Base-by-base conservation (phyloP, 2,888 invertebrate species). In the Dastarcus helophoroides region DNA sequence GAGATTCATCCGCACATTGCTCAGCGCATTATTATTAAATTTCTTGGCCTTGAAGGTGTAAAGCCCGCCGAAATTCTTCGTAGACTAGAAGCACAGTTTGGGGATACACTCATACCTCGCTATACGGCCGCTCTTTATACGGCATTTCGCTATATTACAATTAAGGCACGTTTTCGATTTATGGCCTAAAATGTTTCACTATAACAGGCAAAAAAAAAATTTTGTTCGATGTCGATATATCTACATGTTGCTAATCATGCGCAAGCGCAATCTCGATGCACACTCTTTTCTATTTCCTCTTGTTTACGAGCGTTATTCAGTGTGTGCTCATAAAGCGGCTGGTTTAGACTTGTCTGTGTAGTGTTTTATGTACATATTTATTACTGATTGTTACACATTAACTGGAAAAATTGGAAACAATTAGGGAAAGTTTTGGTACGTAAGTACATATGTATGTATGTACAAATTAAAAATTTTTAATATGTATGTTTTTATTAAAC, bases 311-410 rank as follows among this genome's bases (percentile, higher is more conserved):
- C 30, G 29, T 33, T 33, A 33, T 33, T 33, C 33, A 33, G 33
- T 32, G 28, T 32, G 32, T 32, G 27, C 30, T 33, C 33, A 34
- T 34, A 29, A 34, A 29, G 16, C 21, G 32, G 25, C 41, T 37
- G 38, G 35, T 28, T 41, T 29, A 39, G 41, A 36, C 22, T 35
- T 35, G 35, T 35, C 35, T 41, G 41, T 36, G 41, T n/a, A 41
- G 40, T 40, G 40, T 41, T 41, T 40, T 41, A 42, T 42, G 28
- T 41, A 40, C 40, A 40, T 40, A 33, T 40, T 41, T 41, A 40
- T 31, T 41, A 41, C 32, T 41, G 35, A 41, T 42, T 42, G n/a
- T n/a, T n/a, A n/a, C n/a, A n/a, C n/a, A n/a, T n/a, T n/a, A n/a
- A n/a, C n/a, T n/a, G n/a, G n/a, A 42, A 42, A 41, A 39, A 31